A percentile compares a stretch with the other conserved stretches of the same genome.
phyloP scores from a whole-genome alignment of 2,797 vertebrate genomes.

The Odontamblyopus rebecca region DNA sequence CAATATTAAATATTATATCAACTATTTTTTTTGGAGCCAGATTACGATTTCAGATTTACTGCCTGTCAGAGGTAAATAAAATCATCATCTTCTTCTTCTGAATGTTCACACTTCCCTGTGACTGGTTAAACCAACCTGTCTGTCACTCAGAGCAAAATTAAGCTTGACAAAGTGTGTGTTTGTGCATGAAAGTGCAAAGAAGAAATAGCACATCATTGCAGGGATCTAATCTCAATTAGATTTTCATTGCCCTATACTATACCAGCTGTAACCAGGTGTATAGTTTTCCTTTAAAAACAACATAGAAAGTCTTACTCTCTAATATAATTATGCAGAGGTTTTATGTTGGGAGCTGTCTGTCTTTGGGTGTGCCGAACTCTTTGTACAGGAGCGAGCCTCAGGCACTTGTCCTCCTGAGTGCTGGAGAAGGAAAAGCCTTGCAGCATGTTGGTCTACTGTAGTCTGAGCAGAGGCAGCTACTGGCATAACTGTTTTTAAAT shows the following conservation, averaged over 20 bases:
- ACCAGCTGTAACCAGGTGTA: not conserved
- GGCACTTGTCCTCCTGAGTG: constrained; percentile 58
- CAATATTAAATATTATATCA: too few species aligned
- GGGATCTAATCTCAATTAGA: not conserved
- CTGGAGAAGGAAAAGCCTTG: constrained; percentile 46
- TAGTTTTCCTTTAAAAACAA: constrained; percentile 1
- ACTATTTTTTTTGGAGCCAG: too few species aligned
- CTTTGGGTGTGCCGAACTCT: constrained; percentile 12
- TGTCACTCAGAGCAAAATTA: not conserved
- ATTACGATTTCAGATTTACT: not conserved
- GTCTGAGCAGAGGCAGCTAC: constrained; percentile 31
- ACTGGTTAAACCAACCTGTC: not conserved
- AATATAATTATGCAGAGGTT: constrained; percentile 25
- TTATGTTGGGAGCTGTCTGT: constrained; percentile 30
- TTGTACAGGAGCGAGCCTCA: constrained; percentile 45
- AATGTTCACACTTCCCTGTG: not conserved
- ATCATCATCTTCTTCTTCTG: too few species aligned
- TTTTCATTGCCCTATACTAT: not conserved
- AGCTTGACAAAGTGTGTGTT: not conserved
- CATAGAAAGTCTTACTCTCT: constrained; percentile 19
- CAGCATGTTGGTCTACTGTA: constrained; percentile 44
- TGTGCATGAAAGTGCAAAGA: not conserved
- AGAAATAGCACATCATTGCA: not conserved
- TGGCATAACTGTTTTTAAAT: constrained; percentile 52
- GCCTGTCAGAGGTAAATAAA: not conserved